Base-by-base conservation (phyloP, 2,888 invertebrate species). In the Odontomyia ornata region DNA sequence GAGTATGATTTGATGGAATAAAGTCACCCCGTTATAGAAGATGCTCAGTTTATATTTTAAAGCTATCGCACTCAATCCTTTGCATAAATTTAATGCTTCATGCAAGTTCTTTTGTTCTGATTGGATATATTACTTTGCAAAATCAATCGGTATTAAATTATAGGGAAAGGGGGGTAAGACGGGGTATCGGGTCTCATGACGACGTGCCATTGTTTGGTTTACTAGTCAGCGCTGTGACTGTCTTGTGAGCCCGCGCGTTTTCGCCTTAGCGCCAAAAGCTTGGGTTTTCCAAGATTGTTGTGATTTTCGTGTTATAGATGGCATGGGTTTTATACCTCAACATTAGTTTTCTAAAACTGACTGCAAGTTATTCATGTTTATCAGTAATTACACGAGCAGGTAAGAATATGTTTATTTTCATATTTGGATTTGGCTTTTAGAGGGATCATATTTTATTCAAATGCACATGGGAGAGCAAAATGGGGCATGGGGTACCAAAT, bases 321-420 rank as follows among this genome's bases (percentile, higher is more conserved):
- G 52, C 15, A 7, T 1, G 52, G 5, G 52, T 52, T 52, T 52
- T 52, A 18, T 13, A 52, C 1, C 52, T 52, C 0, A 52, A 52
- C 7, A 43, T 69, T 36, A 69, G 69, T 36, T 13, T 13, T 69
- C 69, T 69, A 71, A 1, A 71, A 71, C 71, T 71, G n/a, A 46
- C n/a, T 71, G 71, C n/a, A 71, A 71, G 46, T 46, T 71, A 71
- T 71, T 71, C 43, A 46, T 71, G 71, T 71, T 71, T 71, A 43
- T 71, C n/a, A 71, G 46, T 43, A 46, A 46, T 71, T 13, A 71
- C 71, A 71, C 7, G 5, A 43, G 11, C 5, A 71, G 46, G 71
- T 71, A n/a, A 71, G 46, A 36, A 43, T 18, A 71, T 71, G 71
- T 71, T 71, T 71, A 46, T 71, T 71, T 71, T 46, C 21, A 71